Conservation (phyloP, 1,140 invertebrate species). For the Hycleus cichorii region DNA sequence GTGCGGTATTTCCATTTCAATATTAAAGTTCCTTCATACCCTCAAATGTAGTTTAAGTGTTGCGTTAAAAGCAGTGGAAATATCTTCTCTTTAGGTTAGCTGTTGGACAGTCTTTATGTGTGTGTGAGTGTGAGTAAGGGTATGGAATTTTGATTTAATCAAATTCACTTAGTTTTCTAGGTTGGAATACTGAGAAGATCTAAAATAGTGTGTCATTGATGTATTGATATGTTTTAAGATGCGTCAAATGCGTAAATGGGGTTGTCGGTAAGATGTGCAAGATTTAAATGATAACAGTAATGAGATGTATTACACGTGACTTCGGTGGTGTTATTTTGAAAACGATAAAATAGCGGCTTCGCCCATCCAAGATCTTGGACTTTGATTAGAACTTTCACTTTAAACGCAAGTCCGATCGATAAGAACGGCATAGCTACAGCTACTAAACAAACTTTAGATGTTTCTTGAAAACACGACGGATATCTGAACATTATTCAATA, state of each 20-base stretch:
- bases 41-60: too few relatives aligned
- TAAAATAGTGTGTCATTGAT: not conserved
- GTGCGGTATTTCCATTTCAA: too few relatives aligned
- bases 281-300: conserved; percentile 10
- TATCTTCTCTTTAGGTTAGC: too few relatives aligned
- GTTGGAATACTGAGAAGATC: too few relatives aligned
- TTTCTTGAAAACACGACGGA: conserved; percentile 13
- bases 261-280: conserved; percentile 10
- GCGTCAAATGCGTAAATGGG: conserved; percentile 1
- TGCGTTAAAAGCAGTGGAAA: too few relatives aligned
- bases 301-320: conserved; percentile 16
- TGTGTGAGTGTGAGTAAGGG: too few relatives aligned
- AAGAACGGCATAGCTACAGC: not conserved
- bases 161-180: too few relatives aligned
- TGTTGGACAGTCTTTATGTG: too few relatives aligned
- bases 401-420: conserved; percentile 14
- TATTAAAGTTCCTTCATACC: too few relatives aligned
- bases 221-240: conserved; percentile 9
- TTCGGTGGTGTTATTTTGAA: conserved; percentile 5
- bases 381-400: conserved; percentile 15
- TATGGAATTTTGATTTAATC: too few relatives aligned
- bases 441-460: conserved; percentile 15
- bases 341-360: conserved; percentile 9
- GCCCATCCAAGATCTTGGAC: conserved; percentile 9
- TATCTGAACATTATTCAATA: conserved; percentile 19